Conservation (phyloP, 2,113 vertebrate genomes). For the Siniperca knerii region DNA sequence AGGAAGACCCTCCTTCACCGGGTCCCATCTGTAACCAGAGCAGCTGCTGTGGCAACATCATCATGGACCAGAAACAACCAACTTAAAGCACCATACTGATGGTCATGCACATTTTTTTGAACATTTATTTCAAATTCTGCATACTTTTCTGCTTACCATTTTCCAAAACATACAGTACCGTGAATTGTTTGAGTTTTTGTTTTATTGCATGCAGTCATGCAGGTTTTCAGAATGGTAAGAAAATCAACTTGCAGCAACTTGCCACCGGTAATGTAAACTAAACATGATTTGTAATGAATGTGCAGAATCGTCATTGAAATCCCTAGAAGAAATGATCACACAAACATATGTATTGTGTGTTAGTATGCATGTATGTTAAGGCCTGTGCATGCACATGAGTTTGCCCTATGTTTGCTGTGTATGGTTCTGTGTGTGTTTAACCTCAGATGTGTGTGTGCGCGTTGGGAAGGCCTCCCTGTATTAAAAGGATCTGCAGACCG, state of each 20-base stretch:
- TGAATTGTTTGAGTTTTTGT: not conserved
- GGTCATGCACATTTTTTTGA: not conserved
- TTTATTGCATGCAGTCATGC: not conserved
- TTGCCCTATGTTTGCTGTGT: slow-evolving; percentile 17
- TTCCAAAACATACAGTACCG: not conserved
- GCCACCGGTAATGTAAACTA: not conserved
- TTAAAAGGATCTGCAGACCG: slow-evolving; percentile 94
- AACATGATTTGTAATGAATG: not conserved
- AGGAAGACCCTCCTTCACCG: slow-evolving; percentile 24
- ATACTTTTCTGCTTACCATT: not conserved
- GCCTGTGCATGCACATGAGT: slow-evolving; percentile 11
- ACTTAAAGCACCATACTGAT: not conserved
- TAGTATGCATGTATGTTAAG: not conserved
- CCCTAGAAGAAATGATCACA: not conserved
- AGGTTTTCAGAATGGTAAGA: not conserved
- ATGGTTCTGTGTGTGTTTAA: slow-evolving; percentile 11
- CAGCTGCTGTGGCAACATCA: slow-evolving; percentile 5
- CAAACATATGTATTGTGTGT: not conserved
- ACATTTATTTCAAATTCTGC: not conserved
- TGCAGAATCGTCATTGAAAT: not conserved
- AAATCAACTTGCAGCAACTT: not conserved
- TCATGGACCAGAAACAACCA: not conserved
- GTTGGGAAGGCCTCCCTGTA: slow-evolving; percentile 70
- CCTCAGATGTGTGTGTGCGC: not conserved
- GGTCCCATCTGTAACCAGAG: slow-evolving; percentile 31